phyloP scores from a whole-genome alignment of 1,140 invertebrate species.

The Pararge aegeria region DNA sequence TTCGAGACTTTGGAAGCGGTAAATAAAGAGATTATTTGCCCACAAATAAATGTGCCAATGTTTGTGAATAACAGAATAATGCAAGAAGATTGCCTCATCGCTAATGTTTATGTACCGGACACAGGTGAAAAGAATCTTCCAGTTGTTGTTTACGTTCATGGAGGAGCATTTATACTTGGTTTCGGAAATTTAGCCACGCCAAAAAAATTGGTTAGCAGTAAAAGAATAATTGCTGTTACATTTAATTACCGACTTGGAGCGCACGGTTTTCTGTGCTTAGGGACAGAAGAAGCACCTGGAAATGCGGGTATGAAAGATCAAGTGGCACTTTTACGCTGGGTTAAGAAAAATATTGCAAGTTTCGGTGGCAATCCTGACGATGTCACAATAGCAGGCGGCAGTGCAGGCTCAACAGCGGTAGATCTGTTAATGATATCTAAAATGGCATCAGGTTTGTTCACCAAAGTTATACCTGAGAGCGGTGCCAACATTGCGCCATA shows the following conservation, averaged over 20 bases:
- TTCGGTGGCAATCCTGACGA: slow-evolving; percentile 58
- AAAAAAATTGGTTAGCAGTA: slow-evolving; percentile 34
- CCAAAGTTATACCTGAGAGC: slow-evolving; percentile 49
- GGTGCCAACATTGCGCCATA: slow-evolving; percentile 37
- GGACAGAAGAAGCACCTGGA: slow-evolving; percentile 49
- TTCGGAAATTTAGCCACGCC: slow-evolving; percentile 33
- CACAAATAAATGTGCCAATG: slow-evolving; percentile 27
- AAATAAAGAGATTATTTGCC: slow-evolving; percentile 41
- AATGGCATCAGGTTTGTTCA: slow-evolving; percentile 43
- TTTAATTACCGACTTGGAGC: slow-evolving; percentile 49
- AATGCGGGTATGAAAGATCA: slow-evolving; percentile 62
- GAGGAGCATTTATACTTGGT: slow-evolving; percentile 41
- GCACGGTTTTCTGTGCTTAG: slow-evolving; percentile 51
- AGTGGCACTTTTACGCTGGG: slow-evolving; percentile 47
- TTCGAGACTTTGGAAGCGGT: slow-evolving; percentile 40
- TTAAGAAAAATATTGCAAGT: slow-evolving; percentile 48
- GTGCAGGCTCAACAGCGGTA: slow-evolving; percentile 47
- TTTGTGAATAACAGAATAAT: slow-evolving; percentile 12
- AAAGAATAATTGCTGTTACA: slow-evolving; percentile 37
- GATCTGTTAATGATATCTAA: slow-evolving; percentile 51
- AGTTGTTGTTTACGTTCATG: slow-evolving; percentile 51
- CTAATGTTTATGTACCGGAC: slow-evolving; percentile 44
- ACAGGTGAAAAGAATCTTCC: slow-evolving; percentile 41
- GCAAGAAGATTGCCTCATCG: slow-evolving; percentile 45
- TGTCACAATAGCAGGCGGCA: slow-evolving; percentile 47